Evolutionary conservation across 2,888 invertebrate species (phyloP).

Genomic region (Seira ritae): DNA sequence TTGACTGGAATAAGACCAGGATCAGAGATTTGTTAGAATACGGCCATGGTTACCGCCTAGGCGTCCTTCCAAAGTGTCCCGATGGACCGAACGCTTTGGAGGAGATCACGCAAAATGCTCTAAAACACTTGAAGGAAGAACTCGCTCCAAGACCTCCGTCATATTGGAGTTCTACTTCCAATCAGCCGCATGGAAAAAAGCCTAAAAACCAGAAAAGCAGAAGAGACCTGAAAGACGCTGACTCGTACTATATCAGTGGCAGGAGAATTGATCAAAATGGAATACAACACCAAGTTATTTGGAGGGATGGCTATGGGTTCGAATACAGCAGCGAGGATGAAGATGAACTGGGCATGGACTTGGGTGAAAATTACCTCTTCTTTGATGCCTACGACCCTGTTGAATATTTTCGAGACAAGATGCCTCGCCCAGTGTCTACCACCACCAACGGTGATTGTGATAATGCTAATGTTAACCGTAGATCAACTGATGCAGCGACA

Average conservation of each 20-base stretch:
- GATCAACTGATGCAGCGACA: background rate
- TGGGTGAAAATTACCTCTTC: conserved; percentile 29
- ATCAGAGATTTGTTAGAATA: conserved; percentile 45
- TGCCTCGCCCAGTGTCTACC: background rate
- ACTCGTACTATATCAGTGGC: conserved; percentile 69
- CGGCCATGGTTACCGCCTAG: conserved; percentile 34
- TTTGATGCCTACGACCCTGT: conserved; percentile 21
- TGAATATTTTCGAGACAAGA: conserved; percentile 39
- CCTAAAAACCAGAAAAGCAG: conserved; percentile 37
- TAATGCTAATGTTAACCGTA: conserved; percentile 25
- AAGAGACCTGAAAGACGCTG: conserved; percentile 66
- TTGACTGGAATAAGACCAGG: conserved; percentile 16
- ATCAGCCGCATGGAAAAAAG: conserved; percentile 35
- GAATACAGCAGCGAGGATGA: conserved; percentile 61
- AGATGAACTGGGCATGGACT: conserved; percentile 41
- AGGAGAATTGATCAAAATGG: conserved; percentile 56
- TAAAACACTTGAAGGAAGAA: conserved; percentile 46
- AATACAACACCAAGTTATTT: conserved; percentile 62
- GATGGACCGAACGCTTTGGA: background rate
- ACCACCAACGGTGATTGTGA: conserved; percentile 28
- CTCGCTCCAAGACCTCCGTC: conserved; percentile 54
- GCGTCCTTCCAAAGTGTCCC: conserved; percentile 30
- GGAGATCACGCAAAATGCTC: conserved; percentile 16
- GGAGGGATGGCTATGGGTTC: conserved; percentile 63
- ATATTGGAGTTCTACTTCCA: conserved; percentile 58